Evolutionary conservation across 2,113 vertebrate species (phyloP).

Genomic region (Origma solitaria): DNA sequence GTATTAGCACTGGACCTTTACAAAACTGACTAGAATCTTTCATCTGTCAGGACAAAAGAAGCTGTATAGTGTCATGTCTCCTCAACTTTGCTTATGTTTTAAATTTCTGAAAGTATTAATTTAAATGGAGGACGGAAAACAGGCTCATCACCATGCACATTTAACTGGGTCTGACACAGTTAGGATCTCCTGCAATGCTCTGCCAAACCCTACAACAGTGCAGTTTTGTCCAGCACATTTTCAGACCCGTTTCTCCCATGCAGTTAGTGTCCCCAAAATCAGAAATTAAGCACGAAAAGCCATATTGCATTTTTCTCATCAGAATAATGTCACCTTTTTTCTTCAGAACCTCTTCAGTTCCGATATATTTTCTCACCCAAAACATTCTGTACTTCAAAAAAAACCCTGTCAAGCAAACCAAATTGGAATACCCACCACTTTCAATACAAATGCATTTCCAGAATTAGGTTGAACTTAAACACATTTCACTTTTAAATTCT

Average conservation of each 20-base stretch:
- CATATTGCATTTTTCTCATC: not conserved
- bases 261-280: not conserved
- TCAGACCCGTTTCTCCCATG: not conserved
- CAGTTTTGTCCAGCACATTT: not conserved
- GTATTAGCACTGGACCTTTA: not conserved
- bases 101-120: not conserved
- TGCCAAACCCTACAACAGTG: rapidly evolving
- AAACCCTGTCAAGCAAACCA: not conserved
- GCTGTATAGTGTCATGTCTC: not conserved
- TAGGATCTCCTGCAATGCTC: not conserved
- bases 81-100: not conserved
- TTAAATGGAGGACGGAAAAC: not conserved
- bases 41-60: not conserved
- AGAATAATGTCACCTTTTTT: not conserved
- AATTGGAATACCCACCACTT: not conserved
- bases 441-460: not conserved
- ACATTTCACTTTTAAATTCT: not conserved
- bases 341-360: not conserved
- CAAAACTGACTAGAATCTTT: not conserved
- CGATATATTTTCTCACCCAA: not conserved
- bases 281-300: not conserved
- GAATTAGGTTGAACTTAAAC: not conserved
- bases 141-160: not conserved
- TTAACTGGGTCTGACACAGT: not conserved
- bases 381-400: not conserved